Percentiles rank a stretch among this genome's conserved stretches.
Evolutionary conservation across 2,113 vertebrate species (phyloP).

Genomic region (Triplophysa tibetana): DNA sequence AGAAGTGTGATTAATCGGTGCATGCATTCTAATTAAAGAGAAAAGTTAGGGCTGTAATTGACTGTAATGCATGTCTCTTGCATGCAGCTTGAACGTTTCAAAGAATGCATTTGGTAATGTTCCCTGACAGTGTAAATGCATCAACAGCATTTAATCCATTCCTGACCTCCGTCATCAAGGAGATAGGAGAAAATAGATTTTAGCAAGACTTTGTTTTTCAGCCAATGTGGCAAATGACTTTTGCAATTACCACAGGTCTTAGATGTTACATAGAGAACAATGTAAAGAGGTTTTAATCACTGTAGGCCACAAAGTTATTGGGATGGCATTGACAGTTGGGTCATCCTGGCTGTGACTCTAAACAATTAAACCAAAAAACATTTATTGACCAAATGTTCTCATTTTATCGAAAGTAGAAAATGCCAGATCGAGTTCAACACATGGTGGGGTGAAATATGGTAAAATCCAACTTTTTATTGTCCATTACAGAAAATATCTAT

Average conservation of each 20-base stretch:
- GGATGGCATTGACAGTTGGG: not conserved
- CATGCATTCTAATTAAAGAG: slow-evolving; percentile 76
- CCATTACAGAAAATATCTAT: too few species aligned
- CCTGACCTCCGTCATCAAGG: slow-evolving; percentile 66
- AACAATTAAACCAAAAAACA: too few species aligned
- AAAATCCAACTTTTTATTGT: too few species aligned
- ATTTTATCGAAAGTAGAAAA: not conserved
- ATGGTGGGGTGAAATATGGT: too few species aligned
- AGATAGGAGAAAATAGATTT: not conserved
- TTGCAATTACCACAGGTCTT: not conserved
- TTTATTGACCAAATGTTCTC: too few species aligned
- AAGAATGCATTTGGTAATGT: slow-evolving; percentile 67
- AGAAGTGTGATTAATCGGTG: slow-evolving; percentile 70
- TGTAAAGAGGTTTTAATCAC: not conserved
- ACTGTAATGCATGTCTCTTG: slow-evolving; percentile 69
- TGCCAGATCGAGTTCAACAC: too few species aligned
- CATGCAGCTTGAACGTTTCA: slow-evolving; percentile 49
- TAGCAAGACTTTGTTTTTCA: not conserved
- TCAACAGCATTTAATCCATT: slow-evolving; percentile 70
- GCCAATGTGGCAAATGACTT: not conserved
- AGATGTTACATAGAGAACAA: not conserved
- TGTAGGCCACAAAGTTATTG: not conserved
- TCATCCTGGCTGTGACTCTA: not conserved
- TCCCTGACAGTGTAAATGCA: slow-evolving; percentile 68
- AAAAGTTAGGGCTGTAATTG: slow-evolving; percentile 76